Percentiles rank a stretch among this genome's conserved stretches.
These are phyloP conservation scores for Drosophila repletoides DNA, from an alignment of 1,140 invertebrate genomes.

Conservation along the genomic window DNA sequence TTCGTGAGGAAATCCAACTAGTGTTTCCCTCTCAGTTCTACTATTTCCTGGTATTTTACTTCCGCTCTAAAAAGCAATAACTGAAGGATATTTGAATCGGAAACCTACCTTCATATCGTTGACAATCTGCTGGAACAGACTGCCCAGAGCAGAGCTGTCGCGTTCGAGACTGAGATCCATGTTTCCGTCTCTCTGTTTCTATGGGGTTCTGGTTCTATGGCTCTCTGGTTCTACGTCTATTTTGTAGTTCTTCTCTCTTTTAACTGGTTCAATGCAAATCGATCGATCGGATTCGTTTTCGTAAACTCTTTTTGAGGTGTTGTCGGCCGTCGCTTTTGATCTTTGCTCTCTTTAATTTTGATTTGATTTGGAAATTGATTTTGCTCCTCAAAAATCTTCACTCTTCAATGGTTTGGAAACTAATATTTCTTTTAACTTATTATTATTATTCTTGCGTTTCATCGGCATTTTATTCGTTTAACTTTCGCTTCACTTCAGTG, in stretches of 20 bases:
- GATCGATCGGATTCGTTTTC: slow-evolving; percentile 42
- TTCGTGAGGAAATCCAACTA: slow-evolving; percentile 29
- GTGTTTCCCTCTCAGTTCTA: slow-evolving; percentile 14
- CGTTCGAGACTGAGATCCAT: slow-evolving; percentile 90
- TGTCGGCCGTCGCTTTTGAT: not conserved
- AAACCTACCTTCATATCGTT: slow-evolving; percentile 91
- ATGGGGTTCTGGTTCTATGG: slow-evolving; percentile 27
- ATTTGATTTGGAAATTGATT: not conserved
- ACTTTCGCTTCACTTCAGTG: slow-evolving; percentile 3
- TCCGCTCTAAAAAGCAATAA: slow-evolving; percentile 13
- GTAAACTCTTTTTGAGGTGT: not conserved
- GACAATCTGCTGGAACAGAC: slow-evolving; percentile 92
- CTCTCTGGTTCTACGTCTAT: slow-evolving; percentile 19
- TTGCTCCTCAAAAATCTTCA: not conserved
- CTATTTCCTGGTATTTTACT: slow-evolving; percentile 20
- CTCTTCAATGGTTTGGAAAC: slow-evolving; percentile 7
- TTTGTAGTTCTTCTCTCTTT: slow-evolving; percentile 1
- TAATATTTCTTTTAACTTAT: slow-evolving; percentile 16
- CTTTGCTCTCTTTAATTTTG: slow-evolving; percentile 1
- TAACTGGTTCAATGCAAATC: slow-evolving; percentile 20
- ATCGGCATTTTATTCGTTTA: slow-evolving; percentile 42
- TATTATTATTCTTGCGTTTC: slow-evolving; percentile 46
- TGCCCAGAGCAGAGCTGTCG: slow-evolving; percentile 90
- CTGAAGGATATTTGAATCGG: not conserved
- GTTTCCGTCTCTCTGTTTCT: slow-evolving; percentile 28